Evolutionary conservation across 2,113 vertebrate genomes (phyloP).

Genomic region (Triplophysa rosa): DNA sequence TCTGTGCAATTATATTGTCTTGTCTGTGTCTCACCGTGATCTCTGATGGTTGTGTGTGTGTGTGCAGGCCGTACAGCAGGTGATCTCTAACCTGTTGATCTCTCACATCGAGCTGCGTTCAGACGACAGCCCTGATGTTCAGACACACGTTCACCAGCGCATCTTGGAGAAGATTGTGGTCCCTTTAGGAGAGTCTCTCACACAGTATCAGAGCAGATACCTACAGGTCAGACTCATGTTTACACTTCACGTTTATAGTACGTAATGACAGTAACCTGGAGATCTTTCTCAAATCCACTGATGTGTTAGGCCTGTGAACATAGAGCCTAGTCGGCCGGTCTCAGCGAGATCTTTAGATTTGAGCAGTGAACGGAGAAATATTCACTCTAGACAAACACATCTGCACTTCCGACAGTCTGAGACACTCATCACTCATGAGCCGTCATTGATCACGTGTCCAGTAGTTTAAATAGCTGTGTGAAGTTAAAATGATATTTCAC

Average conservation of each 20-base stretch:
- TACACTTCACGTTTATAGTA: too few relatives aligned
- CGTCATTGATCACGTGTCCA: too few relatives aligned
- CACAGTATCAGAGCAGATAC: conserved; percentile 79
- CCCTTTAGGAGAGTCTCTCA: conserved; percentile 81
- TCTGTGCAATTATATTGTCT: too few relatives aligned
- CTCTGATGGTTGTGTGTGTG: background rate
- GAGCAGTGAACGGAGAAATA: too few relatives aligned
- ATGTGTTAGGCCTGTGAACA: too few relatives aligned
- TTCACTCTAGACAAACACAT: background rate
- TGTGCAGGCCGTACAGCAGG: conserved; percentile 90
- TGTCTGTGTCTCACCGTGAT: background rate
- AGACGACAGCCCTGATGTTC: conserved; percentile 90
- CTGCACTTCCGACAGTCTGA: too few relatives aligned
- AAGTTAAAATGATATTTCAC: background rate
- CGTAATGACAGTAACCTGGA: background rate
- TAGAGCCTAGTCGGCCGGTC: too few relatives aligned
- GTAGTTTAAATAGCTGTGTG: background rate
- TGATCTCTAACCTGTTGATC: conserved; percentile 91
- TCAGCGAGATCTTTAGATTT: too few relatives aligned
- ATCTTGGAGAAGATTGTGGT: conserved; percentile 89
- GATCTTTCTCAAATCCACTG: too few relatives aligned
- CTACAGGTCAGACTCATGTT: conserved; percentile 75
- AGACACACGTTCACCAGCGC: conserved; percentile 85
- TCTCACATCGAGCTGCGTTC: conserved; percentile 88
- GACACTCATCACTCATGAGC: too few relatives aligned